Evolutionary conservation across 2,888 invertebrate genomes (phyloP), one percentile per base, ranked within the genome.

Genomic region (Thecocarcelia acutangulata): DNA sequence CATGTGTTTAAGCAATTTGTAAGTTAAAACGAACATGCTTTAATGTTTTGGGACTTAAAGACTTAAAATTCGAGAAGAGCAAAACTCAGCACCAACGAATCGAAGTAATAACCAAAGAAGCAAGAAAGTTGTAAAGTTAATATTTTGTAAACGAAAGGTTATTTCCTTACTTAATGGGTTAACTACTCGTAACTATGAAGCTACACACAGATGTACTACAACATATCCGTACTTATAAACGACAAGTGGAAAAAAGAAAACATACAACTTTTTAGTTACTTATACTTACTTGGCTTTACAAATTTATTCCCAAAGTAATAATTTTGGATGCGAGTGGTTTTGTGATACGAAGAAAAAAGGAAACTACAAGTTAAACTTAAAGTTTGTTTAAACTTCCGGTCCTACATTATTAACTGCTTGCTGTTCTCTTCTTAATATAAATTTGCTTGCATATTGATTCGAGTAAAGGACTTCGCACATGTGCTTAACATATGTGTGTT

Each of bases 101-200:
- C 33, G 33, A 64, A 72, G 11, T 19, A 13, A 13, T 33, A 33
- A 24, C 33, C 33, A 15, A 61, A 37, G 12, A 11, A 19, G 52
- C 13, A 48, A 48, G 56, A 64, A 74, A 48, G 21, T 64, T 56
- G 42, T 59, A 8, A 56, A 66, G 17, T 58, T 58, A 46, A 74
- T 54, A 24, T 74, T 40, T 68, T 68, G 4, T 75, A 59, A 69
- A 54, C 56, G 61, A 56, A 68, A 56, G 54, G 21, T 77, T 63
- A 70, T 54, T 52, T 54, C 19, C 59, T 40, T 11, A 68, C 42
- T 68, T 44, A 52, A 52, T 68, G 61, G 59, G 42, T 61, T 69
- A 76, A 54, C 17, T 46, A 13, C 33, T 33, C 28, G 50, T 13
- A 24, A 42, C 33, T 24, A 24, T n/a, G n/a, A n/a, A n/a, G n/a